phyloP scores from a whole-genome alignment of 2,888 invertebrate genomes.

The Chymomyza amoena region DNA sequence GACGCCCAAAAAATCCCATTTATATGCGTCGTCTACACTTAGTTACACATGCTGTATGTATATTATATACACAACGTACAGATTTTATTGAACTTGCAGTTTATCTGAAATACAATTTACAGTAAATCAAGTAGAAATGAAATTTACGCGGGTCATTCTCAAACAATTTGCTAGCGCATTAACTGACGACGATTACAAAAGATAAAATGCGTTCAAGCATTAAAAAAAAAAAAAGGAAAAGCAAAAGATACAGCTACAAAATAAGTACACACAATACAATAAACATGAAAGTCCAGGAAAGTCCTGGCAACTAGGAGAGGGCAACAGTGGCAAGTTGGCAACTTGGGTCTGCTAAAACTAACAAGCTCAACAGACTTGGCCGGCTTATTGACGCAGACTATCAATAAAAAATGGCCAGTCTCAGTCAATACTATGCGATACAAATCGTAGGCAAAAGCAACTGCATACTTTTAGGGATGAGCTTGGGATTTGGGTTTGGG shows the following conservation, averaged over 20 bases:
- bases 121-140: slow-evolving; percentile 64
- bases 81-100: slow-evolving; percentile 28
- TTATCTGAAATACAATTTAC: slow-evolving; percentile 61
- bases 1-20: slow-evolving; percentile 7
- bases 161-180: slow-evolving; percentile 65
- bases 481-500: not conserved
- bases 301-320: not conserved
- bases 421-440: not conserved
- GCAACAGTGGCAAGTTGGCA: not conserved
- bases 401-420: slow-evolving; percentile 1
- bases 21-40: slow-evolving; percentile 43
- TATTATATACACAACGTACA: slow-evolving; percentile 11
- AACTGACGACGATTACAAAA: slow-evolving; percentile 43
- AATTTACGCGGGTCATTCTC: slow-evolving; percentile 71
- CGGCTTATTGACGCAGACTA: slow-evolving; percentile 7
- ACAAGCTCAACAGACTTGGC: slow-evolving; percentile 10
- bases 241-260: slow-evolving; percentile 12
- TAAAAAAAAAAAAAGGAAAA: slow-evolving; percentile 23
- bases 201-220: slow-evolving; percentile 62
- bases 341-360: slow-evolving; percentile 6
- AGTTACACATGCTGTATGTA: not conserved
- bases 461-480: slow-evolving; percentile 1
- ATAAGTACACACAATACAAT: slow-evolving; percentile 27
- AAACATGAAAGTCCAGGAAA: slow-evolving; percentile 11
- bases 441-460: slow-evolving; percentile 3